Base-by-base conservation (phyloP, 2,113 vertebrate genomes). In the Lagopus leucura region DNA sequence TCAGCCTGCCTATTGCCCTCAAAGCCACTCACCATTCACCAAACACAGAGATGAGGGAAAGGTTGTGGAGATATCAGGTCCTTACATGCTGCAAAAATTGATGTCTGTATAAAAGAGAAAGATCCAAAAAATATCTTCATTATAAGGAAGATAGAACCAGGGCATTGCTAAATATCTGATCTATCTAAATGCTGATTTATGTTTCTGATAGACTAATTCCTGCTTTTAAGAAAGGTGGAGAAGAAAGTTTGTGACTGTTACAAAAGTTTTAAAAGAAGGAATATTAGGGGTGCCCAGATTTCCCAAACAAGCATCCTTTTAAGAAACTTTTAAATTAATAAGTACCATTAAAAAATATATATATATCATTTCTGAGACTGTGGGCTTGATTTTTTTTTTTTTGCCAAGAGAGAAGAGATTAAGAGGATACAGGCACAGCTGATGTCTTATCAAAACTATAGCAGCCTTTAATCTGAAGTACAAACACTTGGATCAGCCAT, bases 381-480 rank as follows among this genome's bases (percentile, higher is more conserved):
- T 7, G 18, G 42, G 28, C 66, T 77, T 47, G 42, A 86, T 88
- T 74, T 38, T 38, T 38, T 38, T 70, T 85, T 55, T 52, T 93
- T 83, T 95, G 42, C 69, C 18, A 10, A 30, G 52, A 57, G 73
- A 78, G 55, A 77, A 77, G 32, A 90, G 65, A 92, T 82, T 82
- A 86, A 71, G 74, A 71, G 28, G 75, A 84, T 32, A 76, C 16
- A 20, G 60, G 17, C 47, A 87, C 28, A 79, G 55, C 88, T 86
- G 90, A 91, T 81, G 72, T 91, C 78, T 82, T 86, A 86, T 86
- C 84, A 85, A 89, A 95, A 79, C 78, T 71, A 76, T 27, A 27
- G 25, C 40, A 85, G 89, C 73, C 82, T 88, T 90, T 92, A 96
- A 90, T 90, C 82, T 81, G 77, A 89, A 90, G 38, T 47, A 74